Evolutionary conservation across 2,888 invertebrate species (phyloP).

Genomic region (Parascotia fuliginaria): DNA sequence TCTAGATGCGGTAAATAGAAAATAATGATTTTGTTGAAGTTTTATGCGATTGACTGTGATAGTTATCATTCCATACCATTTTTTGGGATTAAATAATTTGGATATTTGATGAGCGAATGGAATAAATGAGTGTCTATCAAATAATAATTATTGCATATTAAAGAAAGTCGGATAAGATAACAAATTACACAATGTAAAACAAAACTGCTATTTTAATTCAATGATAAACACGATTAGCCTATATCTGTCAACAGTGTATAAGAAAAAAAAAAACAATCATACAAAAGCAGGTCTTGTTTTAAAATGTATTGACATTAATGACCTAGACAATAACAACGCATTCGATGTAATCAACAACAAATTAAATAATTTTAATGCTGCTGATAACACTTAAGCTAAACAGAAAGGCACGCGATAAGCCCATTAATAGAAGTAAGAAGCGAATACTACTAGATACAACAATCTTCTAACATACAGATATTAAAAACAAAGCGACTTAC

Average conservation of each 20-base stretch:
- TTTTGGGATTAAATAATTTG: background rate
- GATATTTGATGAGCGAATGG: too few relatives aligned
- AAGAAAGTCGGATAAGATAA: background rate
- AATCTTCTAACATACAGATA: conserved; percentile 14
- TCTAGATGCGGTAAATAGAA: conserved; percentile 22
- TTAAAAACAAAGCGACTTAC: conserved; percentile 47
- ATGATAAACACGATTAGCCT: background rate
- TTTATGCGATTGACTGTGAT: too few relatives aligned
- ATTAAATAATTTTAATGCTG: background rate
- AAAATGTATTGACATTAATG: background rate
- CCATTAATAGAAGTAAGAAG: conserved; percentile 9
- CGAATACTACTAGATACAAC: conserved; percentile 16
- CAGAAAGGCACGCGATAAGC: conserved; percentile 15
- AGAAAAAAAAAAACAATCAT: background rate
- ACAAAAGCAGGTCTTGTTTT: background rate
- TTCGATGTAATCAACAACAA: background rate
- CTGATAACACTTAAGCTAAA: background rate
- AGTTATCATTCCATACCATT: background rate
- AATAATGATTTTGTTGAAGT: too few relatives aligned
- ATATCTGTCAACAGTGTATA: background rate
- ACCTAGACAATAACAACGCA: background rate
- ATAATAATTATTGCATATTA: too few relatives aligned
- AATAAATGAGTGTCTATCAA: too few relatives aligned
- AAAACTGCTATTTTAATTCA: background rate
- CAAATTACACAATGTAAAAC: background rate